Evolutionary conservation across 1,140 invertebrate genomes (phyloP), one percentile per base, ranked within the genome.

Genomic region (Diachasma alloeum): DNA sequence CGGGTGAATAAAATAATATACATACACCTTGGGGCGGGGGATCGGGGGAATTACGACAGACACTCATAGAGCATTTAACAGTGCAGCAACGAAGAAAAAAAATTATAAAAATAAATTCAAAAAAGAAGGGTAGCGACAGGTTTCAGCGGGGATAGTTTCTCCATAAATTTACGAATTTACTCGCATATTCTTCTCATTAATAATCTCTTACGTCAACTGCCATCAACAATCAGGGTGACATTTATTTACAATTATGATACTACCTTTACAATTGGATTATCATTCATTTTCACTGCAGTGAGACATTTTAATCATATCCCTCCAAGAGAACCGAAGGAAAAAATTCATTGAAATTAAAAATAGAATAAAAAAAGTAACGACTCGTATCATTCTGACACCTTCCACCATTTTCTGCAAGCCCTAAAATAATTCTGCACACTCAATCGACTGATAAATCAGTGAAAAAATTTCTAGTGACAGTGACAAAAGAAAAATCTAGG

Each of bases 401-500:
- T 42, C 10, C 9, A 42, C 13, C 0, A 42, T 42, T 42, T 42
- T 42, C 13, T 42, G 39, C 39, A 13, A 42, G 39, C 9, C 39
- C 31, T 31, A 31, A 31, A 31, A 31, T 31, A 31, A 31, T 3
- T 31, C 31, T 31, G 31, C 31, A 31, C 31, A 6, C 31, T 31
- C 6, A 31, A 31, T 31, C 6, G 6, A 11, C 39, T 42, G 39
- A 42, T 42, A 9, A 42, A 42, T 13, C 10, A 42, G 39, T 11
- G 9, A 42, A 42, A 42, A 42, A 53, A 53, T 13, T 53, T 19
- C n/a, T 17, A 53, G 17, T 19, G 17, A 53, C 48, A 44, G 17
- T 39, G 56, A 48, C 26, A 42, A 26, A 17, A 44, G 42, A 74
- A 26, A 74, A 74, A 73, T 59, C 56, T 9, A 48, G n/a, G 24